These are phyloP conservation scores for Psix sp. DNA, from an alignment of 1,140 invertebrate genomes.

Conservation along the genomic window DNA sequence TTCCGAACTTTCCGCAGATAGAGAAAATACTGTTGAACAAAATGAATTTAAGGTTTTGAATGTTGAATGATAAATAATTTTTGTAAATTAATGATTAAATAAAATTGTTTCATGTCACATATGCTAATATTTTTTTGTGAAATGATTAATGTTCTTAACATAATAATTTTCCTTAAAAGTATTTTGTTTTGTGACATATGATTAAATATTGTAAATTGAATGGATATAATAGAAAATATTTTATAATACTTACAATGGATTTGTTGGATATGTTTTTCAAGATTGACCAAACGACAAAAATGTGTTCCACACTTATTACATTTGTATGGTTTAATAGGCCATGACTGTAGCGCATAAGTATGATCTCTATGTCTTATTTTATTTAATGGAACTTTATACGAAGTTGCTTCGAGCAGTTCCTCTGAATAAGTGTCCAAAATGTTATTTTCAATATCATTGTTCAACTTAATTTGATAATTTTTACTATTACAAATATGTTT, in stretches of 20 bases:
- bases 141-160: too few relatives aligned
- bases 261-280: slow-evolving; percentile 49
- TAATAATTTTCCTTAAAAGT: too few relatives aligned
- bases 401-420: slow-evolving; percentile 8
- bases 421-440: slow-evolving; percentile 17
- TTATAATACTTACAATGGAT: slow-evolving; percentile 38
- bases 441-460: slow-evolving; percentile 7
- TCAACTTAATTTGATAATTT: background rate
- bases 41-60: too few relatives aligned
- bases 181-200: too few relatives aligned
- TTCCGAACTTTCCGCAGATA: slow-evolving; percentile 41
- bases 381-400: slow-evolving; percentile 11
- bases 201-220: background rate
- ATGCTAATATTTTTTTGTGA: too few relatives aligned
- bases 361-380: slow-evolving; percentile 43
- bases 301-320: slow-evolving; percentile 46
- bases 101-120: too few relatives aligned
- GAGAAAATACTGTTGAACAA: slow-evolving; percentile 23
- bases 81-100: too few relatives aligned
- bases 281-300: slow-evolving; percentile 40
- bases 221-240: background rate
- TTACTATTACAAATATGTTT: slow-evolving; percentile 7
- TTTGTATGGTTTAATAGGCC: slow-evolving; percentile 43
- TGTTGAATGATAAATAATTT: too few relatives aligned
- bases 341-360: slow-evolving; percentile 38